A percentile compares a stretch with the other conserved stretches of the same genome.
These are phyloP conservation scores for Octodonta nipae DNA, from an alignment of 2,888 invertebrate species.

Conservation along the genomic window DNA sequence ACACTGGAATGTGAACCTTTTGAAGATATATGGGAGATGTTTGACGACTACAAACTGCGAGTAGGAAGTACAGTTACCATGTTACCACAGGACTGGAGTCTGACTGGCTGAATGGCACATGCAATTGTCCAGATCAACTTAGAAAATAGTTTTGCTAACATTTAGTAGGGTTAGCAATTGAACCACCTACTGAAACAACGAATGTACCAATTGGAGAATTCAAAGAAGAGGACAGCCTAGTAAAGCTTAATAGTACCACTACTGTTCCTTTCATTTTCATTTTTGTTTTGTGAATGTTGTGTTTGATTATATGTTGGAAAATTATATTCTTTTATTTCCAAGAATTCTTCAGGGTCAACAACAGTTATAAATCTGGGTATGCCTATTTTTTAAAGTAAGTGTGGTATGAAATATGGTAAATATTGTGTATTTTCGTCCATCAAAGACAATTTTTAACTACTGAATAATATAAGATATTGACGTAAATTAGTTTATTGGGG, in stretches of 20 bases:
- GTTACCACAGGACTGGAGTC: constrained; percentile 1
- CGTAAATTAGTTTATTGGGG: constrained; percentile 1
- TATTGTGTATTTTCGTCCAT: neutral
- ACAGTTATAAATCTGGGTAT: constrained; percentile 1
- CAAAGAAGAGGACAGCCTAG: constrained; percentile 1
- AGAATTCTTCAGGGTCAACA: constrained; percentile 1
- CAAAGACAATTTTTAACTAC: constrained; percentile 1
- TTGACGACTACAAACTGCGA: constrained; percentile 1
- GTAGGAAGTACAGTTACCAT: too few species aligned
- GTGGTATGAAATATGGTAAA: constrained; percentile 1
- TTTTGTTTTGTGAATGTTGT: constrained; percentile 1
- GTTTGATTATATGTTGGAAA: neutral
- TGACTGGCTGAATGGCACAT: constrained; percentile 1
- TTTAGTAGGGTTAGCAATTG: constrained; percentile 1
- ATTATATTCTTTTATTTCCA: constrained; percentile 1
- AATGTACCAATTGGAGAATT: neutral
- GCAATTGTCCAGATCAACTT: constrained; percentile 1
- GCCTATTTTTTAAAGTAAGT: neutral
- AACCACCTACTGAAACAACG: constrained; percentile 1
- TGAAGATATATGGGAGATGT: constrained; percentile 1
- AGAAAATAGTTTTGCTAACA: neutral
- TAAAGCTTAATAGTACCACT: neutral
- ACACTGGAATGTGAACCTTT: constrained; percentile 5
- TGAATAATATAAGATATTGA: constrained; percentile 3
- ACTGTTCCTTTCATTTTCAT: constrained; percentile 1